Conservation (phyloP, 2,888 invertebrate species). For the Coronaproctus castanopsis region DNA sequence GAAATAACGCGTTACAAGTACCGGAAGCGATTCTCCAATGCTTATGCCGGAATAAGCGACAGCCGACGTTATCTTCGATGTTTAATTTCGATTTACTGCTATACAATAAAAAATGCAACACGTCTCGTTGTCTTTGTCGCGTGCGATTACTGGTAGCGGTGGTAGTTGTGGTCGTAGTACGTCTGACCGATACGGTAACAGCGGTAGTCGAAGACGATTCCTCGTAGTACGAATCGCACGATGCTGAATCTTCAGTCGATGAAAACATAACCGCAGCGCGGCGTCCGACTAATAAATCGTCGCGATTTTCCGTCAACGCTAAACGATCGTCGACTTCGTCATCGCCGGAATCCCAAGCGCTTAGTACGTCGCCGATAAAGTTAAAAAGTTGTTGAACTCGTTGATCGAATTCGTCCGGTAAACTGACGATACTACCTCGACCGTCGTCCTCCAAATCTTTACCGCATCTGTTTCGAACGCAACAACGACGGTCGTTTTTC, state of each 20-base stretch:
- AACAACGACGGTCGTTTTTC: no score
- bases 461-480: neutral
- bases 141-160: neutral
- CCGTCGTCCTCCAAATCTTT: conserved; percentile 24
- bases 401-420: conserved; percentile 24
- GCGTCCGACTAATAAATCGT: neutral
- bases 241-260: neutral
- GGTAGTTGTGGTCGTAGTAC: neutral
- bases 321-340: conserved; percentile 26
- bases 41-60: conserved; percentile 33
- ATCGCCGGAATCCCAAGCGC: conserved; percentile 56
- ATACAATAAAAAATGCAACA: conserved; percentile 10
- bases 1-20: conserved; percentile 70
- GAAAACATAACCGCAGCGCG: neutral
- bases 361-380: conserved; percentile 57
- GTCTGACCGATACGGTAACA: conserved; percentile 12
- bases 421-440: conserved; percentile 36
- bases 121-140: conserved; percentile 10
- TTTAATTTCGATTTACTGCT: conserved; percentile 10
- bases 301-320: conserved; percentile 9
- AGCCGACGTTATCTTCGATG: conserved; percentile 11
- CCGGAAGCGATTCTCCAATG: conserved; percentile 72
- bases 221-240: neutral
- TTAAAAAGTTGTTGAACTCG: conserved; percentile 55
- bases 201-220: conserved; percentile 3